Evolutionary conservation across 1,140 invertebrate species (phyloP).

Genomic region (Sinella curviseta): DNA sequence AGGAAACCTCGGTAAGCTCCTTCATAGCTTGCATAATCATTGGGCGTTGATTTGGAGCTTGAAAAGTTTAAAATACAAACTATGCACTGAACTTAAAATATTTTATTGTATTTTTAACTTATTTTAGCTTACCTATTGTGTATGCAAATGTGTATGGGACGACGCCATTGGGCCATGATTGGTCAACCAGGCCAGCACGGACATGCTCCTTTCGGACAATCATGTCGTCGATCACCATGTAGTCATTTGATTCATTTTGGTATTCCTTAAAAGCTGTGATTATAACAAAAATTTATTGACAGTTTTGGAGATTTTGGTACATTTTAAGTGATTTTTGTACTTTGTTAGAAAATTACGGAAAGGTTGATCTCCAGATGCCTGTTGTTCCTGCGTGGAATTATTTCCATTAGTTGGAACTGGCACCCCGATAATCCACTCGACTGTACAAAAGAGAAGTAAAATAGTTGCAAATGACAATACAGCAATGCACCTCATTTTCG

Average conservation of each 20-base stretch:
- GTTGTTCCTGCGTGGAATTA: neutral
- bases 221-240: conserved; percentile 33
- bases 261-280: neutral
- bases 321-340: neutral
- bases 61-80: neutral
- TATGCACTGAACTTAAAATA: neutral
- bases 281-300: too few species aligned
- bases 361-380: neutral
- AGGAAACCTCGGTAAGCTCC: conserved; percentile 7
- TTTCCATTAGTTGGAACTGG: neutral
- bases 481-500: neutral
- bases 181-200: conserved; percentile 25
- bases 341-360: neutral
- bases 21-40: conserved; percentile 22
- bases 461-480: neutral
- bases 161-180: conserved; percentile 29
- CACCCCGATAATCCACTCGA: neutral
- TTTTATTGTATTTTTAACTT: neutral
- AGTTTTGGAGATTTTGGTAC: too few species aligned
- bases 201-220: conserved; percentile 25
- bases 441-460: neutral
- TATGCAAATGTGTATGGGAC: conserved; percentile 23
- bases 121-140: conserved; percentile 9
- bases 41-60: conserved; percentile 28
- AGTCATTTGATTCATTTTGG: conserved; percentile 22